Evolutionary conservation across 2,888 invertebrate species (phyloP).

Genomic region (Trachelus troglodyta): DNA sequence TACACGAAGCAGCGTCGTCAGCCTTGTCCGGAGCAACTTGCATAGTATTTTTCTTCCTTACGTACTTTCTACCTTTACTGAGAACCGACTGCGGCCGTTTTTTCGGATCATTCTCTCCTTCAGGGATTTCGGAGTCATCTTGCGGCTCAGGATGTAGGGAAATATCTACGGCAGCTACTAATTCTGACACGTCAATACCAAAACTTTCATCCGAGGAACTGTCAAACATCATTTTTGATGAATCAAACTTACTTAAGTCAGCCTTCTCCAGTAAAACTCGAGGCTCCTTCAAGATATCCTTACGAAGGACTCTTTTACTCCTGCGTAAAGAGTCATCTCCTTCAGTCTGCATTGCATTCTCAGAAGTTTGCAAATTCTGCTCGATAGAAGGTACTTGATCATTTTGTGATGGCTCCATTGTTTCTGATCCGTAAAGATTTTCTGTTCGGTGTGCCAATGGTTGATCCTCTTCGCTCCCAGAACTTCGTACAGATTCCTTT

Average conservation of each 20-base stretch:
- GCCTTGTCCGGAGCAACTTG: conserved; percentile 17
- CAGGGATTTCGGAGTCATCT: conserved; percentile 7
- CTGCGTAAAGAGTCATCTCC: conserved; percentile 37
- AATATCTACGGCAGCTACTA: conserved; percentile 52
- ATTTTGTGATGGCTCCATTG: not conserved
- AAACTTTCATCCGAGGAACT: conserved; percentile 62
- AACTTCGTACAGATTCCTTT: conserved; percentile 24
- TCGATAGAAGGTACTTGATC: not conserved
- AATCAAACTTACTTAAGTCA: conserved; percentile 51
- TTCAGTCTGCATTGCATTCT: conserved; percentile 7
- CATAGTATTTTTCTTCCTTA: conserved; percentile 2
- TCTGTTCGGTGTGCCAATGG: conserved; percentile 40
- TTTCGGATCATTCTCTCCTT: not conserved
- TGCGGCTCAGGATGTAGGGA: conserved; percentile 48
- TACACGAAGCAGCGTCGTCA: conserved; percentile 35
- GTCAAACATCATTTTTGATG: conserved; percentile 48
- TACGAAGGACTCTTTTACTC: conserved; percentile 45
- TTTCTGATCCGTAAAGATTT: not conserved
- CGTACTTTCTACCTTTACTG: conserved; percentile 1
- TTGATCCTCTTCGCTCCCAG: conserved; percentile 53
- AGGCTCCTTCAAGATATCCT: conserved; percentile 42
- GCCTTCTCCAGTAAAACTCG: conserved; percentile 51
- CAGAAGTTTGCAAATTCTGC: not conserved
- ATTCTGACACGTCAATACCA: conserved; percentile 53
- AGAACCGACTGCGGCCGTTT: conserved; percentile 3